Percentiles rank a stretch among this genome's conserved stretches.
Conservation (phyloP, 2,888 invertebrate species). For the Andricus curvator region DNA sequence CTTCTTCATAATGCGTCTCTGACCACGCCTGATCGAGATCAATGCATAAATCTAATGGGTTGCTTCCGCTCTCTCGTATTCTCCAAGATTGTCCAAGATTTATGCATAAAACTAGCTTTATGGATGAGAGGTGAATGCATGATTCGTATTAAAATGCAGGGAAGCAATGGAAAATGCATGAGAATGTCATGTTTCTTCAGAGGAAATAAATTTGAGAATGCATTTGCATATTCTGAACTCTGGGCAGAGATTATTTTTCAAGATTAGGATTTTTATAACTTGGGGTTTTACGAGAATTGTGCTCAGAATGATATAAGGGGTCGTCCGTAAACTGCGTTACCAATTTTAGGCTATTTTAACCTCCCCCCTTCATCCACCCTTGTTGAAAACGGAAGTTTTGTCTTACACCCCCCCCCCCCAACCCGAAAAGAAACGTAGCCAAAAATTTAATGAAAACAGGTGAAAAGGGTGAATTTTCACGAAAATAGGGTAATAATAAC, state of each 20-base stretch:
- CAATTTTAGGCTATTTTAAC: no score
- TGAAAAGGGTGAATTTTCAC: no score
- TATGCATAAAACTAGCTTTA: conserved; percentile 10
- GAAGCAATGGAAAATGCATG: conserved; percentile 1
- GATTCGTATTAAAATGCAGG: conserved; percentile 8
- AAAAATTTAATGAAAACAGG: no score
- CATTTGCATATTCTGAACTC: conserved; percentile 14
- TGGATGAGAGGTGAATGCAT: conserved; percentile 7
- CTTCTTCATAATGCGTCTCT: conserved; percentile 21
- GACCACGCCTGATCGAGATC: conserved; percentile 21
- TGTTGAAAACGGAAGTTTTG: no score
- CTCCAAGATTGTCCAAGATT: conserved; percentile 3
- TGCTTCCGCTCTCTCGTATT: conserved; percentile 23
- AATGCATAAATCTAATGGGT: conserved; percentile 22
- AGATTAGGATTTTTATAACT: background rate
- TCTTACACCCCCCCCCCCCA: no score
- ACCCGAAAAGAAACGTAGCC: no score
- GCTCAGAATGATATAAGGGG: no score
- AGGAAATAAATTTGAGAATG: conserved; percentile 23
- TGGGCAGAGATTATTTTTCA: background rate
- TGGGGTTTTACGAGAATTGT: background rate
- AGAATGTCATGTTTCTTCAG: conserved; percentile 7
- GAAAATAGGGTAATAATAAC: no score
- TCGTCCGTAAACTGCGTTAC: no score
- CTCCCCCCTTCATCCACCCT: no score